Evolutionary conservation across 2,888 invertebrate genomes (phyloP).

Genomic region (Hydriomena furcata): DNA sequence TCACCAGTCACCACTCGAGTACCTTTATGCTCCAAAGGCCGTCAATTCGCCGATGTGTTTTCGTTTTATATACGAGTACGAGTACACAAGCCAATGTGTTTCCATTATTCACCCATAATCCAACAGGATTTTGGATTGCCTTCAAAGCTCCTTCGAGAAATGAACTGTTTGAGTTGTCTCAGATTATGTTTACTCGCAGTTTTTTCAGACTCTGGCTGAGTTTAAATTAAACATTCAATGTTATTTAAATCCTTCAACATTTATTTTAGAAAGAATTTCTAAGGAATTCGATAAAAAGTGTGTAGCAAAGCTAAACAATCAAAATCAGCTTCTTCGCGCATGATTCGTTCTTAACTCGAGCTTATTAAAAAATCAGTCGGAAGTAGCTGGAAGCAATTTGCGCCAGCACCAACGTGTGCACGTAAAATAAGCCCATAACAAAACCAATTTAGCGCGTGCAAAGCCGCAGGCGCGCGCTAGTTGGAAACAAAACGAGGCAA

Average conservation of each 20-base stretch:
- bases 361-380: too few relatives aligned
- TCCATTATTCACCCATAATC: slow-evolving; percentile 8
- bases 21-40: too few relatives aligned
- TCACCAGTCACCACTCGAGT: too few relatives aligned
- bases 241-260: too few relatives aligned
- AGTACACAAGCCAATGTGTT: background rate
- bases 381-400: slow-evolving; percentile 4
- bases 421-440: slow-evolving; percentile 27
- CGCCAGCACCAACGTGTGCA: slow-evolving; percentile 19
- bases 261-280: too few relatives aligned
- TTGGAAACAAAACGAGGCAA: slow-evolving; percentile 26
- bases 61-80: too few relatives aligned
- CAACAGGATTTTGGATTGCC: background rate
- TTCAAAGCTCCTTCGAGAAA: slow-evolving; percentile 1
- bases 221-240: slow-evolving; percentile 8
- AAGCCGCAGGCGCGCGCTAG: slow-evolving; percentile 24
- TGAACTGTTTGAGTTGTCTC: slow-evolving; percentile 9
- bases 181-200: slow-evolving; percentile 12
- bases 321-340: too few relatives aligned
- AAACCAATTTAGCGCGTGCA: slow-evolving; percentile 29
- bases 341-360: too few relatives aligned
- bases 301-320: too few relatives aligned
- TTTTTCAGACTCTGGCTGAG: slow-evolving; percentile 6
- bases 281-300: too few relatives aligned
- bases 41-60: too few relatives aligned